Percentiles rank a stretch among this genome's conserved stretches.
Conservation (phyloP, 1,140 invertebrate genomes). For the Caenorhabditis inopinata region DNA sequence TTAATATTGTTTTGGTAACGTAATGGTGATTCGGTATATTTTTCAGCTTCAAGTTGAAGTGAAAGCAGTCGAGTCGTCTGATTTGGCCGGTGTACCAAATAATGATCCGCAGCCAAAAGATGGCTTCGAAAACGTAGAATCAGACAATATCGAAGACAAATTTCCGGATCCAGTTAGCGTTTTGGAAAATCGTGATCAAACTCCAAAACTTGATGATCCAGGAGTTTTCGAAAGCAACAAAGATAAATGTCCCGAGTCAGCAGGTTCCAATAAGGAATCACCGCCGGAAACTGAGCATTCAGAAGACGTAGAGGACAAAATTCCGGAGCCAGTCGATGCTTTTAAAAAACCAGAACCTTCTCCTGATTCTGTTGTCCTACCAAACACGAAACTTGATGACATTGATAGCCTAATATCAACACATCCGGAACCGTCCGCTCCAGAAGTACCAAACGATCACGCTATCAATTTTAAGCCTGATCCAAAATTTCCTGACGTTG, state of each 20-base stretch:
- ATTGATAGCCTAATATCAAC: background rate
- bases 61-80: background rate
- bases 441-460: background rate
- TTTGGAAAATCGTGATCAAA: background rate
- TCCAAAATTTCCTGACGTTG: background rate
- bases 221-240: too few relatives aligned
- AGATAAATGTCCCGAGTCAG: too few relatives aligned
- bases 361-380: too few relatives aligned
- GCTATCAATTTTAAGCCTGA: background rate
- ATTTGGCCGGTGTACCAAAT: background rate
- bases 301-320: background rate
- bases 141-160: background rate
- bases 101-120: background rate
- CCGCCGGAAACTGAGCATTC: too few relatives aligned
- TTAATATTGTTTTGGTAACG: too few relatives aligned
- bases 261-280: too few relatives aligned
- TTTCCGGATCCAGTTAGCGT: background rate
- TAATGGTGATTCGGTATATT: too few relatives aligned
- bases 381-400: background rate
- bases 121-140: background rate
- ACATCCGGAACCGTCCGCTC: background rate
- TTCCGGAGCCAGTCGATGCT: background rate
- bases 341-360: background rate
- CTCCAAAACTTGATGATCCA: background rate
- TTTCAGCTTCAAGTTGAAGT: background rate